A percentile compares a stretch with the other conserved stretches of the same genome.
Evolutionary conservation across 2,113 vertebrate species (phyloP).

Genomic region (Accipiter cooperii): DNA sequence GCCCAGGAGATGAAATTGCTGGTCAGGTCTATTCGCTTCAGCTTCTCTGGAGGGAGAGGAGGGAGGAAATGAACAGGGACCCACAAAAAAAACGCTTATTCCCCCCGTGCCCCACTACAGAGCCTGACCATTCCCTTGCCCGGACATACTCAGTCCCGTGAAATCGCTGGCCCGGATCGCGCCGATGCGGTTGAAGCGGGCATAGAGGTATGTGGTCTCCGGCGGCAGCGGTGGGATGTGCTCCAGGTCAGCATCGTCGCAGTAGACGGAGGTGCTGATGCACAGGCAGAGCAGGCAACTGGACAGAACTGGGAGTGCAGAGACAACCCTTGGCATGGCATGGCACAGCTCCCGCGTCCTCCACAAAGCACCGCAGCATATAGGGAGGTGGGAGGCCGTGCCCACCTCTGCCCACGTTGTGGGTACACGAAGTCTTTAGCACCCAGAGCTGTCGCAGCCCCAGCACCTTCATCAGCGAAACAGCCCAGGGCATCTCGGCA

Average conservation of each 20-base stretch:
- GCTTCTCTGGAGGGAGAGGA: constrained; percentile 63
- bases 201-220: constrained; percentile 76
- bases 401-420: background rate
- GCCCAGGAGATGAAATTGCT: constrained; percentile 74
- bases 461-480: background rate
- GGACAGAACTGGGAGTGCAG: constrained; percentile 65
- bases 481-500: background rate
- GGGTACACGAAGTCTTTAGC: background rate
- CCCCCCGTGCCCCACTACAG: accelerated
- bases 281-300: constrained; percentile 80
- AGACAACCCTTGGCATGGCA: background rate
- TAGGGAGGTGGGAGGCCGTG: accelerated
- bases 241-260: constrained; percentile 71
- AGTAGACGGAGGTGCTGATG: constrained; percentile 79
- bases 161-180: constrained; percentile 67
- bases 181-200: constrained; percentile 79
- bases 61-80: background rate
- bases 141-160: constrained; percentile 69
- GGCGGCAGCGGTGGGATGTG: constrained; percentile 73
- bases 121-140: background rate
- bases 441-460: background rate
- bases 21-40: constrained; percentile 77
- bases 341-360: accelerated
- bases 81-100: accelerated
- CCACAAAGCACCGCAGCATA: accelerated